These are phyloP conservation scores for Lacanobia oleracea DNA, from an alignment of 2,888 invertebrate species.

Conservation along the genomic window DNA sequence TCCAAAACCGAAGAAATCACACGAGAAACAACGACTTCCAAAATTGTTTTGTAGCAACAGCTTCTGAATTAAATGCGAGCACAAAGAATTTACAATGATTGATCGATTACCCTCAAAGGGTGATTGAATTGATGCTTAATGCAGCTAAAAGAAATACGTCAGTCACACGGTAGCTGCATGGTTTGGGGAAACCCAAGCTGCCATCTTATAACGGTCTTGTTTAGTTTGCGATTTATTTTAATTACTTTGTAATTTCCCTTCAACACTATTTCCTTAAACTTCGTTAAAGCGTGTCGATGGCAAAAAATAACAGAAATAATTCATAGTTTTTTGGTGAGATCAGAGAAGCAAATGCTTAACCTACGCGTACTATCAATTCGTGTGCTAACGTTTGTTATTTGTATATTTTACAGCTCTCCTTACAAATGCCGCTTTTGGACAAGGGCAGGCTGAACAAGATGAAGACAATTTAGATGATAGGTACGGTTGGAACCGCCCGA, in stretches of 20 bases:
- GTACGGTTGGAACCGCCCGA: slow-evolving; percentile 65
- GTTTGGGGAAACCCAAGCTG: slow-evolving; percentile 2
- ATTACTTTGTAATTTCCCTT: slow-evolving; percentile 14
- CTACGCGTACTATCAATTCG: too few relatives aligned
- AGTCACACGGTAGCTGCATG: not conserved
- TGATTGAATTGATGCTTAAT: not conserved
- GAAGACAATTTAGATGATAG: slow-evolving; percentile 77
- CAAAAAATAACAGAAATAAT: not conserved
- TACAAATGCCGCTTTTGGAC: slow-evolving; percentile 67
- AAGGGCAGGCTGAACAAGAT: slow-evolving; percentile 68
- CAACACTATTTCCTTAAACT: slow-evolving; percentile 8
- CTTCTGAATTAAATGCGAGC: not conserved
- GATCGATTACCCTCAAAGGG: not conserved
- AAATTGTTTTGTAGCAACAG: not conserved
- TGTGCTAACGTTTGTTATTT: slow-evolving; percentile 11
- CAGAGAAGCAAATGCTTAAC: not conserved
- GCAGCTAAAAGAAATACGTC: not conserved
- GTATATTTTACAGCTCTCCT: slow-evolving; percentile 72
- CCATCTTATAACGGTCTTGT: not conserved
- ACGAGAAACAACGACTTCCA: too few relatives aligned
- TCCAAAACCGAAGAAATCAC: too few relatives aligned
- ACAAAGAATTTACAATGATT: not conserved
- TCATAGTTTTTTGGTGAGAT: too few relatives aligned
- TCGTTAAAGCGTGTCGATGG: not conserved
- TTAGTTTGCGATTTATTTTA: not conserved